Evolutionary conservation across 2,113 vertebrate species (phyloP), one percentile per base, ranked within the genome.

Genomic region (Chionis minor): DNA sequence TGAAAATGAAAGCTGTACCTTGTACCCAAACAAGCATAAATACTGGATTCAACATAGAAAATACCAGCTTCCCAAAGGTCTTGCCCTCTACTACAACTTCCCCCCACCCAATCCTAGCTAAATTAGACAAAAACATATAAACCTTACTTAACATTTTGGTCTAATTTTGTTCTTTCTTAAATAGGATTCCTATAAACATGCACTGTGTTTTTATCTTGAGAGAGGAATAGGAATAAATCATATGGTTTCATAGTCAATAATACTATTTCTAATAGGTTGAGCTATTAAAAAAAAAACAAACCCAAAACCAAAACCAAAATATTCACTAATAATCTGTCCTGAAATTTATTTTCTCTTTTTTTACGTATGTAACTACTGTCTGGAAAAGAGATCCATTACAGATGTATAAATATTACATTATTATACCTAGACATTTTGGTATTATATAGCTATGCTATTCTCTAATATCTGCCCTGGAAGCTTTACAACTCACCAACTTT

Each of bases 101-200:
- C 6, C 12, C 32, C 8, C 44, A 18, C 4, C 2, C 27, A 10
- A 35, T 56, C 19, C 61, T 63, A 49, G 10, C 6, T 14, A 79
- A 86, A 10, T 72, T 38, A 80, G 66, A 62, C 8, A 83, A 80
- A 55, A 54, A 17, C 7, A 19, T 44, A 35, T 8, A 12, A 72
- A 84, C 0, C 0, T 51, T 17, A 49, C 14, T 42, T 35, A 72
- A 44, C 0, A 3, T 23, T 83, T 58, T 66, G 42, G 23, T 42
- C 33, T 54, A 20, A 49, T 47, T 89, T 73, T 81, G 2, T 77
- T 77, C 15, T 47, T 30, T 54, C n/a, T 49, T 79, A 45, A 52
- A 42, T 55, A 38, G 5, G 8, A 47, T 51, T 61, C 28, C 44
- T 73, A 28, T 24, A 51, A 55, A 23, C 2, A 45, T 18, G 8